A percentile compares a stretch with the other conserved stretches of the same genome.
phyloP scores from a whole-genome alignment of 2,797 vertebrate genomes.

The Peromyscus eremicus region DNA sequence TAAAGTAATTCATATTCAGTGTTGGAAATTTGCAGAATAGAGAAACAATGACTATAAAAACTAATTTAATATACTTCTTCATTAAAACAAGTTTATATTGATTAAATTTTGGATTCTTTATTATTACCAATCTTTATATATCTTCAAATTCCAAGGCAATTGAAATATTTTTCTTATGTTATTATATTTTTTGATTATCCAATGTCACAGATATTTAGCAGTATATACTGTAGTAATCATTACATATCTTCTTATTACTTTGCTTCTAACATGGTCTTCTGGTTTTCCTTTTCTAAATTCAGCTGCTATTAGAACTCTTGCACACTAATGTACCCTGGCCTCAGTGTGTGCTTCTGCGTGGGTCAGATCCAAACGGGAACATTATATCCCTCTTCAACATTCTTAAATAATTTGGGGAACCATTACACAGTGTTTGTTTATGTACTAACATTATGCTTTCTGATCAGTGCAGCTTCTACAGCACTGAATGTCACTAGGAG shows the following conservation, averaged over 20 bases:
- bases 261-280: neutral
- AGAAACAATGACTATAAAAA: neutral
- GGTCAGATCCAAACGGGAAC: neutral
- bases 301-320: neutral
- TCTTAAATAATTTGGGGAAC: neutral
- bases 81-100: neutral
- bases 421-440: neutral
- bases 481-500: neutral
- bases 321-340: neutral
- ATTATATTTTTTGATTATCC: neutral
- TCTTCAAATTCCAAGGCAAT: neutral
- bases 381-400: neutral
- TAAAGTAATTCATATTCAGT: neutral
- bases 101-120: neutral
- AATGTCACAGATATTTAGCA: neutral
- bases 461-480: neutral
- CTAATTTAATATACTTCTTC: neutral
- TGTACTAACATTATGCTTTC: neutral
- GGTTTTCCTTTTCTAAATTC: neutral
- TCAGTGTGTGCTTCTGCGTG: neutral
- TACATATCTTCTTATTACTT: neutral
- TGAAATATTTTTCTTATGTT: neutral
- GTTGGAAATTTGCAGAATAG: neutral
- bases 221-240: neutral
- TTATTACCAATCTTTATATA: constrained; percentile 2